Percentiles rank a stretch among this genome's conserved stretches.
Evolutionary conservation across 2,113 vertebrate genomes (phyloP).

Genomic region (Nothobranchius furzeri): DNA sequence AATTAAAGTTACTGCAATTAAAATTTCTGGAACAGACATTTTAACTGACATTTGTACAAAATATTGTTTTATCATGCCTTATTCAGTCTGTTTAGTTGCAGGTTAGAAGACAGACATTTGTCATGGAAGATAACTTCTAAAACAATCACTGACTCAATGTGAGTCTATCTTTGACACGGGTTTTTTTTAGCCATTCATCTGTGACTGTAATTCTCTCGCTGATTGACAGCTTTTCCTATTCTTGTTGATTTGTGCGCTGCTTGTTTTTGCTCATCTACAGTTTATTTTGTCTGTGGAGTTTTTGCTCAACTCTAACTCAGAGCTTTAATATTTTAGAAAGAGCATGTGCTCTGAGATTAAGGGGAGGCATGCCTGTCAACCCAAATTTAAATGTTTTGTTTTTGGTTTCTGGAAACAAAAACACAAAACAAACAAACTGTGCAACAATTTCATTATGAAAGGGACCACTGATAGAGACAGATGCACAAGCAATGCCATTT

Average conservation of each 20-base stretch:
- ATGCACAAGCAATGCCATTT: no score
- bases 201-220: slow-evolving; percentile 4
- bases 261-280: neutral
- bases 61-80: no score
- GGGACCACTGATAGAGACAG: no score
- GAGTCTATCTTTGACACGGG: neutral
- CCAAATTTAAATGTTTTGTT: neutral
- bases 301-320: neutral
- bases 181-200: slow-evolving; percentile 8
- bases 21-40: no score
- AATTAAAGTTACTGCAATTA: no score
- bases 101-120: neutral
- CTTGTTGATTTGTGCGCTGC: neutral
- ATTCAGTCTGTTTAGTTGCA: neutral
- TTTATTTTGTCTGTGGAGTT: neutral
- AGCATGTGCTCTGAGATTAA: neutral
- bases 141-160: neutral
- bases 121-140: neutral
- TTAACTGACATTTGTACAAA: no score
- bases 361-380: no score
- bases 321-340: neutral
- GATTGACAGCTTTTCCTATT: neutral
- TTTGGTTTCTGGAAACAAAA: neutral
- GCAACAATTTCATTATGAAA: no score
- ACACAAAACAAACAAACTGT: no score